These are phyloP conservation scores for Enteromius trimaculatus DNA, from an alignment of 2,797 vertebrate genomes.

Conservation along the genomic window DNA sequence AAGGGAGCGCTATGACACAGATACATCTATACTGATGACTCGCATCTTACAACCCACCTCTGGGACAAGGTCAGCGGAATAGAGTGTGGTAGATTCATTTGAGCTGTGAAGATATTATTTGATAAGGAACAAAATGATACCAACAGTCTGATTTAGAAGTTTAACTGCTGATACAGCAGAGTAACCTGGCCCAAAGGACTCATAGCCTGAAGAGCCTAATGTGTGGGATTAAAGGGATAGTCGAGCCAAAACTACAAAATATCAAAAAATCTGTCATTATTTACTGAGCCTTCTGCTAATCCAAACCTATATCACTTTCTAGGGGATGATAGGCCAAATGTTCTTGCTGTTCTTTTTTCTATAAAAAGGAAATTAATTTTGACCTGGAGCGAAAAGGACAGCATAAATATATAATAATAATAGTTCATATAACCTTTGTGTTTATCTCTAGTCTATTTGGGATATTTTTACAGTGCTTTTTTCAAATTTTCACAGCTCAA, in stretches of 20 bases:
- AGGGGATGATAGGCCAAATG: background rate
- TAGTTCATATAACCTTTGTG: background rate
- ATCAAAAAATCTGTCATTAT: background rate
- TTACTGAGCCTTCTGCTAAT: background rate
- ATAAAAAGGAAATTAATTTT: background rate
- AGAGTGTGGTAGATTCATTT: background rate
- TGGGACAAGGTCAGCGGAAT: conserved; percentile 5
- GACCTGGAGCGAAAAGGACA: background rate
- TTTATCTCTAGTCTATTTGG: background rate
- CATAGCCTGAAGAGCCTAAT: background rate
- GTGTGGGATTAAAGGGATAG: background rate
- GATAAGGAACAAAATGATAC: background rate
- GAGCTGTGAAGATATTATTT: background rate
- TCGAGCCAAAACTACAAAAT: background rate
- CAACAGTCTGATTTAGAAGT: background rate
- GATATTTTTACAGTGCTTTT: background rate
- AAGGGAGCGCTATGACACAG: background rate
- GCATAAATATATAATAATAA: background rate
- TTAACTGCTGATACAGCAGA: background rate
- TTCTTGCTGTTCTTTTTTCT: background rate
- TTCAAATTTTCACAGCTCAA: background rate
- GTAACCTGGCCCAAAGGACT: background rate
- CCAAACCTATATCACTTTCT: background rate
- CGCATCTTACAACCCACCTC: background rate
- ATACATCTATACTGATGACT: background rate